Evolutionary conservation across 2,888 invertebrate species (phyloP), one percentile per base, ranked within the genome.

Genomic region (Sacculina carcini): DNA sequence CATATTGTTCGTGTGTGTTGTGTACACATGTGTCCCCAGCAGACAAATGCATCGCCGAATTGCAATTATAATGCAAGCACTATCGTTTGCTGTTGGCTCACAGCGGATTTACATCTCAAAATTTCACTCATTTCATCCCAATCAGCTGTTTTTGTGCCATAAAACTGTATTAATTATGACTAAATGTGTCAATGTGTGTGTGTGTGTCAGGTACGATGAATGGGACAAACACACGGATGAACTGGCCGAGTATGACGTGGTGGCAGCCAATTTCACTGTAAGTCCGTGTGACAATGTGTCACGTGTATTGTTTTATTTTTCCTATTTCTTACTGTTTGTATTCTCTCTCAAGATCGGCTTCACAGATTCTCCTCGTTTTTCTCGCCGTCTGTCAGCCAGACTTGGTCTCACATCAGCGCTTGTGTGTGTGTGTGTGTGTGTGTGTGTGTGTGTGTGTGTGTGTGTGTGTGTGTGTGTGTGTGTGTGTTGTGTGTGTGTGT

Each of bases 161-260:
- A n/a, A 16, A 24, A 29, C 12, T 24, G 47, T 53, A 23, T 26
- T 31, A 31, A 36, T 24, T 53, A 3, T 7, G 26, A 16, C 1
- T 28, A 9, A 12, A 5, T 53, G 23, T 28, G 19, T 12, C 12
- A n/a, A 21, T 9, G 6, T 32, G 21, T 24, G 28, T 16, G 56
- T 40, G 51, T 42, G 48, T 58, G 61, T 12, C 53, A 72, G 85
- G 61, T 85, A 86, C 61, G 87, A 89, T 61, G 77, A 84, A 65
- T 92, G 92, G 92, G 84, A 87, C 60, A 76, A 81, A 61, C 89
- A 83, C 60, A 76, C 85, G 0, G 78, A 84, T 63, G 90, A 92
- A 67, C 72, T 90, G 23, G 82, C 87, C 62, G 80, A 80, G 44
- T 65, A 87, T 54, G 80, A 87, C 62, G 71, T 86, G 62, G 82